Conservation (phyloP, 1,140 invertebrate genomes). For the Aphelenchoides fujianensis region DNA sequence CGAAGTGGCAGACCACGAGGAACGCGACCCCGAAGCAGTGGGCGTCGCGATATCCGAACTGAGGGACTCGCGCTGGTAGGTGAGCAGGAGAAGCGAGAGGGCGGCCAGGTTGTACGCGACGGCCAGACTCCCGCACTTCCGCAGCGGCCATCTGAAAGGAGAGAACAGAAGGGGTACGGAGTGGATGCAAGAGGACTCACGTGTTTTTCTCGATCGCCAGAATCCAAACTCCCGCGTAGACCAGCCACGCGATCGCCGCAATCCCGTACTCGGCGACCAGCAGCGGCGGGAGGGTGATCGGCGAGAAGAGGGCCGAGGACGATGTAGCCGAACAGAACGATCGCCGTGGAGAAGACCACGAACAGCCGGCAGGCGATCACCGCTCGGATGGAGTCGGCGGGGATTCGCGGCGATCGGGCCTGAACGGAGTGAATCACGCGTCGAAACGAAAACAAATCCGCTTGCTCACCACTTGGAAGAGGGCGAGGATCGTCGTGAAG, state of each 20-base stretch:
- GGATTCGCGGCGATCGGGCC: constrained; percentile 27
- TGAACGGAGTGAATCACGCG: constrained; percentile 13
- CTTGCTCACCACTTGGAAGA: constrained; percentile 22
- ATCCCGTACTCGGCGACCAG: constrained; percentile 34
- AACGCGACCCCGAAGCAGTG: constrained; percentile 21
- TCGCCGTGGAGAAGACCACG: constrained; percentile 20
- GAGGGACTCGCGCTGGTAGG: constrained; percentile 27
- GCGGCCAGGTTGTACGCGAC: constrained; percentile 9
- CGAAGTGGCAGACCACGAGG: not conserved
- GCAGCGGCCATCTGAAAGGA: not conserved
- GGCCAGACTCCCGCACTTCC: constrained; percentile 17
- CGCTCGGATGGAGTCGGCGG: constrained; percentile 16
- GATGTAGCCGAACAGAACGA: constrained; percentile 24
- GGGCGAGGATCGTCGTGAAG: constrained; percentile 3
- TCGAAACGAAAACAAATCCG: not conserved
- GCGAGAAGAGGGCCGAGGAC: constrained; percentile 21
- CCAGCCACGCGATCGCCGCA: constrained; percentile 28
- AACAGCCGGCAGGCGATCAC: constrained; percentile 22
- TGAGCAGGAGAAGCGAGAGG: constrained; percentile 24
- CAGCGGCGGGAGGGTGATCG: constrained; percentile 23
- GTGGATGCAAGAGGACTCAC: constrained; percentile 30
- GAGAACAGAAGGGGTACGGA: constrained; percentile 6
- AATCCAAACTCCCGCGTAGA: constrained; percentile 33
- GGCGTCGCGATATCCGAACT: constrained; percentile 4
- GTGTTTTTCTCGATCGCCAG: constrained; percentile 28